A percentile compares a stretch with the other conserved stretches of the same genome.
Conservation (phyloP, 2,797 vertebrate species). For the Sciurus vulgaris region DNA sequence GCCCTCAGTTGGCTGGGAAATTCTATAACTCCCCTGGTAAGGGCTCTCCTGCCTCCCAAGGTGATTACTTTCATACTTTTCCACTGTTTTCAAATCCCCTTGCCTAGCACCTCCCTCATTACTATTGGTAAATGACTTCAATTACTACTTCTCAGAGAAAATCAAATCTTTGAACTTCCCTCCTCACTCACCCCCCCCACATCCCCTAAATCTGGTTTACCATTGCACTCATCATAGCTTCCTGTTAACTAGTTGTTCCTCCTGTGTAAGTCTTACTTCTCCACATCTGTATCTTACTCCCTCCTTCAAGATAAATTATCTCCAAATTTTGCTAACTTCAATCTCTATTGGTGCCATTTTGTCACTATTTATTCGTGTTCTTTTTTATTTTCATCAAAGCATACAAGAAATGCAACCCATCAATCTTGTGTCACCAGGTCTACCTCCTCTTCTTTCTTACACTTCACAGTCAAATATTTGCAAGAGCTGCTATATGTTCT, state of each 20-base stretch:
- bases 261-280: not conserved
- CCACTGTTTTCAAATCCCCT: not conserved
- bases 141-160: not conserved
- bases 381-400: not conserved
- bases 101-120: not conserved
- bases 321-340: not conserved
- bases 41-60: not conserved
- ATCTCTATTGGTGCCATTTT: not conserved
- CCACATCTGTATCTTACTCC: not conserved
- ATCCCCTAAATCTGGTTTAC: not conserved
- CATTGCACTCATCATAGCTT: not conserved
- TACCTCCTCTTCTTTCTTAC: not conserved
- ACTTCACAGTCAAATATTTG: not conserved
- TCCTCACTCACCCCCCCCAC: fast-evolving
- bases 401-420: not conserved
- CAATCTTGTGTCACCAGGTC: not conserved
- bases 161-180: not conserved
- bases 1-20: not conserved
- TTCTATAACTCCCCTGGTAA: not conserved
- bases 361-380: not conserved
- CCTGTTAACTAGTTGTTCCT: not conserved
- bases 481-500: not conserved
- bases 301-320: not conserved
- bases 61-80: not conserved
- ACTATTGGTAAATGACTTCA: not conserved